Evolutionary conservation across 2,888 invertebrate genomes (phyloP).

Genomic region (Notocelia uddmanniana): DNA sequence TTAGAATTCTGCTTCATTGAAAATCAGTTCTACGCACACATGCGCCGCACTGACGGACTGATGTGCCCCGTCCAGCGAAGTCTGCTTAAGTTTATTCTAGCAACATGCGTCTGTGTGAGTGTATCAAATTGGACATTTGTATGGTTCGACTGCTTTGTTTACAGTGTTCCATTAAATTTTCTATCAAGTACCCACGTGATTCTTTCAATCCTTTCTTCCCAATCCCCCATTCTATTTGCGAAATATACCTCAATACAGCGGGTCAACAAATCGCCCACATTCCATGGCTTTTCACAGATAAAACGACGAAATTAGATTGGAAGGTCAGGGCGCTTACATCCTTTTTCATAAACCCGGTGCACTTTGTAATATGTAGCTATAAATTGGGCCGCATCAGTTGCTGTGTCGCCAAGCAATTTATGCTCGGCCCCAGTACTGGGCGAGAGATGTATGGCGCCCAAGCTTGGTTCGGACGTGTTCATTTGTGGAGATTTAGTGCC

Average conservation of each 20-base stretch:
- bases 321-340: neutral
- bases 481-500: constrained; percentile 42
- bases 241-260: constrained; percentile 16
- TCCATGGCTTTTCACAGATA: neutral
- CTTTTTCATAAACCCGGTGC: constrained; percentile 1
- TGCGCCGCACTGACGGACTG: too few relatives aligned
- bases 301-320: neutral
- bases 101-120: too few relatives aligned
- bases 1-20: too few relatives aligned
- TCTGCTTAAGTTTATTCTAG: too few relatives aligned
- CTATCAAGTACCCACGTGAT: neutral
- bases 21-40: too few relatives aligned
- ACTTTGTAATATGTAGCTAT: constrained; percentile 30
- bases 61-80: too few relatives aligned
- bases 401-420: constrained; percentile 37
- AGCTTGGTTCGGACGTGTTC: constrained; percentile 38
- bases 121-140: too few relatives aligned
- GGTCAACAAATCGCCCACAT: constrained; percentile 13
- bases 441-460: constrained; percentile 39
- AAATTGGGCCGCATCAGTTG: constrained; percentile 42
- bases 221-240: constrained; percentile 2
- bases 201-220: neutral
- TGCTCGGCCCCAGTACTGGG: constrained; percentile 24
- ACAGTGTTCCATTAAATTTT: neutral
- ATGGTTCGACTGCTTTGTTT: too few relatives aligned